phyloP scores from a whole-genome alignment of 2,113 vertebrate genomes.

The Pontoporia blainvillei region DNA sequence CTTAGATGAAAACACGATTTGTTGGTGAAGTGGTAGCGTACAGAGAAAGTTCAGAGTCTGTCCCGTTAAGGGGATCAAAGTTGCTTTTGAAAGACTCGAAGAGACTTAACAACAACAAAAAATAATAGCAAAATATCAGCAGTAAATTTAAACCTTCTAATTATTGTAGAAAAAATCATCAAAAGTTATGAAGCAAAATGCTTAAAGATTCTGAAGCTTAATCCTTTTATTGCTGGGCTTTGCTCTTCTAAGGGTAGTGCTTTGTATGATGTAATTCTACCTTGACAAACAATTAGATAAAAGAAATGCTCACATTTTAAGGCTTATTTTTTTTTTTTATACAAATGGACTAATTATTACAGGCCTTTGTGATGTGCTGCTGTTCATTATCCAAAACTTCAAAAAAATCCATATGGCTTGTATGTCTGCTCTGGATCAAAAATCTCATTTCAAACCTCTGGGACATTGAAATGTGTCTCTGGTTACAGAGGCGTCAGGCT shows the following conservation, averaged over 20 bases:
- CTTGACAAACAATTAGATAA: not conserved
- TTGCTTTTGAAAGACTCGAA: not conserved
- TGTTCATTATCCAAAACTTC: not conserved
- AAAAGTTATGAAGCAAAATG: not conserved
- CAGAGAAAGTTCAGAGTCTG: not conserved
- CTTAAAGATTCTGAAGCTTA: not conserved
- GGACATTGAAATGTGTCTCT: not conserved
- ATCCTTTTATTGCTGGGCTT: not conserved
- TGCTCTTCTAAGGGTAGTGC: not conserved
- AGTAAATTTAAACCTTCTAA: not conserved
- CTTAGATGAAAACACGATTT: not conserved
- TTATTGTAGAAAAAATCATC: not conserved
- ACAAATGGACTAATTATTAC: conserved; percentile 25
- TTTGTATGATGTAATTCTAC: not conserved
- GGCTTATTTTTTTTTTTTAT: conserved; percentile 36
- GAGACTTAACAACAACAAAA: not conserved
- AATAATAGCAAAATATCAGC: not conserved
- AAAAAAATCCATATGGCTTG: conserved; percentile 22
- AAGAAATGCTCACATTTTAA: not conserved
- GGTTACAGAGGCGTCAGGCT: conserved; percentile 1
- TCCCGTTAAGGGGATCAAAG: not conserved
- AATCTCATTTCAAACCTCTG: not conserved
- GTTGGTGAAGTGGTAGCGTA: not conserved
- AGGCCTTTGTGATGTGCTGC: not conserved
- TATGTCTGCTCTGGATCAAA: not conserved